These are phyloP conservation scores for Oncorhynchus gorbuscha DNA, from an alignment of 2,113 vertebrate species.

Conservation along the genomic window DNA sequence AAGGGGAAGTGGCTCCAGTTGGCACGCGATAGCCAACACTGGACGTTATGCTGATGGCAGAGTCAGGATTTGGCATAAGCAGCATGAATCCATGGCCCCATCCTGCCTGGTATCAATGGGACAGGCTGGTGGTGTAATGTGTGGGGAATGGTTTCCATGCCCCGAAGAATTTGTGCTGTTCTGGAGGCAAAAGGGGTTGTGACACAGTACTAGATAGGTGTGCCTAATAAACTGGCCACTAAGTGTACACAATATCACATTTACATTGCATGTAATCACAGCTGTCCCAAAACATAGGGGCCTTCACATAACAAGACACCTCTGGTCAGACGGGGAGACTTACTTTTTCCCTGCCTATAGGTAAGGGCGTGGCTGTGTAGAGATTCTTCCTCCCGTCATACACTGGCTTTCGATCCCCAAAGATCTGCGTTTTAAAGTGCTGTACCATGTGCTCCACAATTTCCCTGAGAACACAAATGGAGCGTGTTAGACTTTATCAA, in stretches of 20 bases:
- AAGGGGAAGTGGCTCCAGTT: no score
- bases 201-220: no score
- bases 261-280: neutral
- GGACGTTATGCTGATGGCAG: no score
- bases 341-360: conserved; percentile 95
- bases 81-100: no score
- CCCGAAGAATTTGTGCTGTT: no score
- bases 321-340: conserved; percentile 41
- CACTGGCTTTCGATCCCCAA: conserved; percentile 97
- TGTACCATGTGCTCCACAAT: conserved; percentile 99
- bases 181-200: no score
- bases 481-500: neutral
- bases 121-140: no score
- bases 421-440: conserved; percentile 99
- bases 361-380: conserved; percentile 97
- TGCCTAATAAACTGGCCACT: no score
- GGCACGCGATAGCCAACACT: no score
- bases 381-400: conserved; percentile 98
- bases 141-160: no score
- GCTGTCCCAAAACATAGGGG: neutral
- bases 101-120: no score
- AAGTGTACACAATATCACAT: neutral
- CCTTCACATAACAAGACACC: neutral
- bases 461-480: conserved; percentile 77
- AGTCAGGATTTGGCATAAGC: no score